phyloP scores from a whole-genome alignment of 2,888 invertebrate genomes.

The Cataglyphis rosenhaueri region DNA sequence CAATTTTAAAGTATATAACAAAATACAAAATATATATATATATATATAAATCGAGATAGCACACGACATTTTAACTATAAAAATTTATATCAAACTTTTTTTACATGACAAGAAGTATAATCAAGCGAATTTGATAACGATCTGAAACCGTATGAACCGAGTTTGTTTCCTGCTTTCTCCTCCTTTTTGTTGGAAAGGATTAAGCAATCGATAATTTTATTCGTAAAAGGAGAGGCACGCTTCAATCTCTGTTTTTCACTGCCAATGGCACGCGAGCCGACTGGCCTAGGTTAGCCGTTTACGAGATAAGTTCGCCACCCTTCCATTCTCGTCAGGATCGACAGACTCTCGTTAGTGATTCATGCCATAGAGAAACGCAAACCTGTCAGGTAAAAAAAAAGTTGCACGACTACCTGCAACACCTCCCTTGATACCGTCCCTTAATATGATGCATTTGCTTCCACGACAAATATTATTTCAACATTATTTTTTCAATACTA shows the following conservation, averaged over 20 bases:
- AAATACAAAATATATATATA: background rate
- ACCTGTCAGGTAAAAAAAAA: constrained; percentile 30
- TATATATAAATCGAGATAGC: background rate
- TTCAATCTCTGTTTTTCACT: constrained; percentile 83
- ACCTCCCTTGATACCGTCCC: constrained; percentile 39
- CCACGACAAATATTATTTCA: constrained; percentile 42
- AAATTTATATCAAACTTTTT: background rate
- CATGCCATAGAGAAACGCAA: constrained; percentile 41
- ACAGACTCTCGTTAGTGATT: constrained; percentile 45
- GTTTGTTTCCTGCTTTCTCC: background rate
- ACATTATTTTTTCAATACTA: constrained; percentile 14
- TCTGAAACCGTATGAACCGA: background rate
- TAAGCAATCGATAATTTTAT: constrained; percentile 79
- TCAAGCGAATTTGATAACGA: background rate
- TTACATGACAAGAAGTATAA: background rate
- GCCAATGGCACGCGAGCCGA: constrained; percentile 78
- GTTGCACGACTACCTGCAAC: constrained; percentile 30
- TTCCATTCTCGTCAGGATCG: constrained; percentile 60
- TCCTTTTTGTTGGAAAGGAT: constrained; percentile 74
- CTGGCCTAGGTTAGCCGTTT: constrained; percentile 68
- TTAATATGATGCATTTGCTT: constrained; percentile 38
- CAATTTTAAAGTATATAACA: background rate
- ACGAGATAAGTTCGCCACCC: constrained; percentile 58
- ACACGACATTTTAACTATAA: background rate
- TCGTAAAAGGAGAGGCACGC: constrained; percentile 82